These are phyloP conservation scores for Lycodopsis pacificus DNA, from an alignment of 2,797 vertebrate species.

Conservation along the genomic window DNA sequence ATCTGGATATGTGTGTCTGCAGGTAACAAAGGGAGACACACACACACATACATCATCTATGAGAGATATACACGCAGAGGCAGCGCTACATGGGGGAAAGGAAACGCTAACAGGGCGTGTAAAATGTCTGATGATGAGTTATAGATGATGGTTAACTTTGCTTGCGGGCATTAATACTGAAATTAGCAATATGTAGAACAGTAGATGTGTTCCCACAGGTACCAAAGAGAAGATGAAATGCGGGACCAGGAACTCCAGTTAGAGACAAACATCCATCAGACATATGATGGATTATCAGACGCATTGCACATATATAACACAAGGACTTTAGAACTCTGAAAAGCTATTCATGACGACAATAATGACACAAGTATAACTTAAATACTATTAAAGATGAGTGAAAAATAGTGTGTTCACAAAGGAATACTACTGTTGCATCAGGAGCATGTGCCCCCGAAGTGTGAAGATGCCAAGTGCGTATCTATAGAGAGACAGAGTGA, in stretches of 20 bases:
- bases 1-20: constrained; percentile 98
- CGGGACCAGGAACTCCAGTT: neutral
- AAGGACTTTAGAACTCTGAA: neutral
- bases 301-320: neutral
- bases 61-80: neutral
- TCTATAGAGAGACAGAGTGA: constrained; percentile 38
- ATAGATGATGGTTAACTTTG: neutral
- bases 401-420: neutral
- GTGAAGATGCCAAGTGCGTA: constrained; percentile 25
- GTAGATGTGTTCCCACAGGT: neutral
- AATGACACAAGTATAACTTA: neutral
- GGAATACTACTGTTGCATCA: constrained; percentile 12
- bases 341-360: neutral
- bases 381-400: neutral
- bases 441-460: constrained; percentile 14
- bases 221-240: neutral
- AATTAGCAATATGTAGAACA: neutral
- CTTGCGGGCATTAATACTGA: neutral
- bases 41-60: constrained; percentile 3
- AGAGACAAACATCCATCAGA: neutral
- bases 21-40: constrained; percentile 54
- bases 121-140: neutral
- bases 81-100: neutral
- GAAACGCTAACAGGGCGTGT: neutral
- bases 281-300: neutral